These are phyloP conservation scores for Zaprionus vittiger DNA, from an alignment of 1,140 invertebrate species.

Conservation along the genomic window DNA sequence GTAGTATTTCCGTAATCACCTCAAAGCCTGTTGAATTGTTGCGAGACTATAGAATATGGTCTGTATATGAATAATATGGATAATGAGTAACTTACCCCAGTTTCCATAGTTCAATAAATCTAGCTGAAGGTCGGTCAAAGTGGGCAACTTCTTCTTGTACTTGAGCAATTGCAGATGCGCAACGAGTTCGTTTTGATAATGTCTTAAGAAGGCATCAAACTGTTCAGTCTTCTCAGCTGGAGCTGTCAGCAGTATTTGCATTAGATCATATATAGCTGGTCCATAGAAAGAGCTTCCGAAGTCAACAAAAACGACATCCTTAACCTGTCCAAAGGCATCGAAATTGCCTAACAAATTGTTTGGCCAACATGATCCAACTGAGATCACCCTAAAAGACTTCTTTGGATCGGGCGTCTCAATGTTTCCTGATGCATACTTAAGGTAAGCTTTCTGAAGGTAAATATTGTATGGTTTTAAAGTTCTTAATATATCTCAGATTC, in stretches of 20 bases:
- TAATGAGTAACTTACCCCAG: constrained; percentile 47
- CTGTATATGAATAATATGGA: too few species aligned
- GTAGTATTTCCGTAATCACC: constrained; percentile 52
- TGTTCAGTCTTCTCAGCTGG: constrained; percentile 51
- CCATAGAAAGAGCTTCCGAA: constrained; percentile 47
- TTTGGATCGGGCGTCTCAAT: constrained; percentile 12
- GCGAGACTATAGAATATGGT: not conserved
- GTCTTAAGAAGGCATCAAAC: constrained; percentile 57
- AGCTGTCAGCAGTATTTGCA: constrained; percentile 53
- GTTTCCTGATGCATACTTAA: constrained; percentile 28
- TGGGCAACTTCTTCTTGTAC: constrained; percentile 53
- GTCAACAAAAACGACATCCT: constrained; percentile 56
- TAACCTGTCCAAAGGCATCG: constrained; percentile 60
- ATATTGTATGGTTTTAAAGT: not conserved
- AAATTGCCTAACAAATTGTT: constrained; percentile 53
- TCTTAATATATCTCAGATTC: not conserved
- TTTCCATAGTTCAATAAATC: constrained; percentile 56
- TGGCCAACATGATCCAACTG: constrained; percentile 52
- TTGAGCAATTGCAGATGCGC: constrained; percentile 41
- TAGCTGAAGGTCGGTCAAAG: constrained; percentile 63
- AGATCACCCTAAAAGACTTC: constrained; percentile 57
- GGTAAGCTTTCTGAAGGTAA: constrained; percentile 57
- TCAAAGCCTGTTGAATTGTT: constrained; percentile 44
- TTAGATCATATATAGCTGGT: constrained; percentile 51
- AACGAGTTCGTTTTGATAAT: constrained; percentile 52